Evolutionary conservation across 1,140 invertebrate species (phyloP).

Genomic region (Ceratosolen fusciceps): DNA sequence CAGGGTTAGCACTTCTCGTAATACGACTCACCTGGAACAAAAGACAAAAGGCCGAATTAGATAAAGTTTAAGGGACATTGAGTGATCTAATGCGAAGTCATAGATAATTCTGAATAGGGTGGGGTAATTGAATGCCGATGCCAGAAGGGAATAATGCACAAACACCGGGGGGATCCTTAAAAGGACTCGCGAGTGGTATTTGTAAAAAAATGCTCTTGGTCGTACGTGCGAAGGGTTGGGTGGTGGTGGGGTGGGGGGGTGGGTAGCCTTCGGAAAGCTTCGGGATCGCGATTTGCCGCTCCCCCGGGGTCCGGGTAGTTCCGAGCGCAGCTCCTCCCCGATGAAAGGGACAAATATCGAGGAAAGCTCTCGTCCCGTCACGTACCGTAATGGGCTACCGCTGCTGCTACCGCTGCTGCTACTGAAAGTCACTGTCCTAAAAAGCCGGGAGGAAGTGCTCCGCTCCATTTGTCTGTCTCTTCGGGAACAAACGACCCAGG

Average conservation of each 20-base stretch:
- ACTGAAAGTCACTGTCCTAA: neutral
- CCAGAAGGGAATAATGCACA: neutral
- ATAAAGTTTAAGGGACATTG: no score
- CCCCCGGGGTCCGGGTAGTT: neutral
- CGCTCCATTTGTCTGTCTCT: constrained; percentile 38
- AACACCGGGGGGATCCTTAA: neutral
- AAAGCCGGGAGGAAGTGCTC: constrained; percentile 10
- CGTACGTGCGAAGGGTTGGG: neutral
- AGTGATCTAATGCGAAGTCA: no score
- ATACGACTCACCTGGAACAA: constrained; percentile 30
- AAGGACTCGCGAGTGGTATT: neutral
- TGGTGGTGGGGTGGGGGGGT: no score
- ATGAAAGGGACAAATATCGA: constrained; percentile 37
- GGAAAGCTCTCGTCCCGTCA: neutral
- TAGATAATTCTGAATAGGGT: no score
- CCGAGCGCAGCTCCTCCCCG: neutral
- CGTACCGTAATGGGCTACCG: neutral
- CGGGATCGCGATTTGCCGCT: neutral
- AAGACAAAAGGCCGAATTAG: neutral
- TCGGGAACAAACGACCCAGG: neutral
- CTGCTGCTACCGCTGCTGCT: neutral
- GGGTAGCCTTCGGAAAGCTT: neutral
- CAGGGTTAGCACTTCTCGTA: neutral
- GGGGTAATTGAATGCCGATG: neutral
- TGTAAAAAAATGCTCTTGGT: neutral